Evolutionary conservation across 2,888 invertebrate genomes (phyloP).

Genomic region (Eupithecia inturbata): DNA sequence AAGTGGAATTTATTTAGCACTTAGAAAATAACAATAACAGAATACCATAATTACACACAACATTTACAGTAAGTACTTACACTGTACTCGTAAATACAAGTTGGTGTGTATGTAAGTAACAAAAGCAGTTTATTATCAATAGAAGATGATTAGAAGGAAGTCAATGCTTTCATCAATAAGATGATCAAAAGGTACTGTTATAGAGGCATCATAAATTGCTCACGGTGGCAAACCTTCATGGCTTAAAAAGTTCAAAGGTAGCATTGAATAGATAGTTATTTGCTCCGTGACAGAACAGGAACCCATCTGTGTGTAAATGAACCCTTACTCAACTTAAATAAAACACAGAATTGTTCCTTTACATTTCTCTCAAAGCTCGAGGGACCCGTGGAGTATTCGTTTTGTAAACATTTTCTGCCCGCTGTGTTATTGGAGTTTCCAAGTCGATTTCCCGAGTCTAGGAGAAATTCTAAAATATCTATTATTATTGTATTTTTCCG

Average conservation of each 20-base stretch:
- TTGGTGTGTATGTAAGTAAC: too few species aligned
- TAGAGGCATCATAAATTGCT: neutral
- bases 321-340: slow-evolving; percentile 42
- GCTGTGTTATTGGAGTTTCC: slow-evolving; percentile 52
- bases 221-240: neutral
- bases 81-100: too few species aligned
- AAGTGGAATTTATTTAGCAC: too few species aligned
- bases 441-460: slow-evolving; percentile 47
- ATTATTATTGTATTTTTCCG: slow-evolving; percentile 44
- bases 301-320: slow-evolving; percentile 28
- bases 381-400: slow-evolving; percentile 46
- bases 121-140: neutral
- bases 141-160: neutral
- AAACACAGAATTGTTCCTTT: slow-evolving; percentile 41
- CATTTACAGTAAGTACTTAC: too few species aligned
- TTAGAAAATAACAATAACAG: too few species aligned
- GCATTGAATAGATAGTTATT: slow-evolving; percentile 1
- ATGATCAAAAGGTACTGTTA: neutral
- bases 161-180: neutral
- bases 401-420: slow-evolving; percentile 51
- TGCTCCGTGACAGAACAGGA: neutral
- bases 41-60: too few species aligned
- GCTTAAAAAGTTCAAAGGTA: neutral
- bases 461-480: slow-evolving; percentile 46
- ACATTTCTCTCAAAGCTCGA: slow-evolving; percentile 45